Conservation (phyloP, 2,888 invertebrate genomes). For the Ferdinandea cuprea region DNA sequence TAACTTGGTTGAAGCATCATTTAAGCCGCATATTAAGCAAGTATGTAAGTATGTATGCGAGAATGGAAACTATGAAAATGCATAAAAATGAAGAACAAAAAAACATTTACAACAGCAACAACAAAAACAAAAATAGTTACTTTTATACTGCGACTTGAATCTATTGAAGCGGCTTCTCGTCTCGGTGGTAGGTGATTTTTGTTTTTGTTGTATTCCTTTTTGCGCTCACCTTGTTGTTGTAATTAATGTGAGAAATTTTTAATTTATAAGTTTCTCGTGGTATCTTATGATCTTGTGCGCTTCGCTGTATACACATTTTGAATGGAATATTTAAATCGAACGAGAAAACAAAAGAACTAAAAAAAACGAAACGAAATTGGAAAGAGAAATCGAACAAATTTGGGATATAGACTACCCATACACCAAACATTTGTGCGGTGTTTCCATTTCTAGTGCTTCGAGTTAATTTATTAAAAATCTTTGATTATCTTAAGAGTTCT, state of each 20-base stretch:
- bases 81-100: not conserved
- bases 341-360: not conserved
- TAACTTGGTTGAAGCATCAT: not conserved
- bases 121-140: constrained; percentile 7
- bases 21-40: constrained; percentile 6
- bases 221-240: constrained; percentile 67
- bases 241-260: constrained; percentile 80
- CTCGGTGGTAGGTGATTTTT: constrained; percentile 34
- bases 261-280: constrained; percentile 78
- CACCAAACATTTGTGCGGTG: not conserved
- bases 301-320: constrained; percentile 8
- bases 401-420: not conserved
- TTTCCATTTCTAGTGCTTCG: not conserved
- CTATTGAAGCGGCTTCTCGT: constrained; percentile 17
- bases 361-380: not conserved
- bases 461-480: constrained; percentile 21
- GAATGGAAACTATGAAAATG: constrained; percentile 4
- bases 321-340: constrained; percentile 32
- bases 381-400: constrained; percentile 44
- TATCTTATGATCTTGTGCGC: constrained; percentile 54
- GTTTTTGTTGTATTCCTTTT: constrained; percentile 11
- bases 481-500: not conserved
- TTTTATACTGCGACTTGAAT: not conserved
- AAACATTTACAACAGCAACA: too few species aligned
- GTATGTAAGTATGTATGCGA: too few species aligned